phyloP scores from a whole-genome alignment of 2,888 invertebrate species.

The Nemotelus pantherinus region DNA sequence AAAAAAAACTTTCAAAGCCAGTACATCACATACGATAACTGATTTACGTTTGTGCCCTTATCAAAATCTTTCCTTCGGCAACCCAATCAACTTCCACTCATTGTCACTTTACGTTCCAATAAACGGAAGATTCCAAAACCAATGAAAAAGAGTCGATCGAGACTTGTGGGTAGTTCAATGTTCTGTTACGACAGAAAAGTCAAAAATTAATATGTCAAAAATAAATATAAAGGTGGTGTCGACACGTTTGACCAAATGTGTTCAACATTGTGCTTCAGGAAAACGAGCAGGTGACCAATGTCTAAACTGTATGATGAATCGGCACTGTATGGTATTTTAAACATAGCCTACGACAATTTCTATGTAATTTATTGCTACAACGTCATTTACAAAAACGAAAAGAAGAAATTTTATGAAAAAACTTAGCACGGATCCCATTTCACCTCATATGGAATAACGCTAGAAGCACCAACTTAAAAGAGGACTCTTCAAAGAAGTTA shows the following conservation, averaged over 20 bases:
- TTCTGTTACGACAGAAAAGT: slow-evolving; percentile 47
- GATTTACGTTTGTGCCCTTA: not conserved
- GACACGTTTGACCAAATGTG: slow-evolving; percentile 51
- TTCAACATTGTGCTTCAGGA: slow-evolving; percentile 29
- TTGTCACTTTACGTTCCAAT: not conserved
- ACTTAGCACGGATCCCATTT: no score
- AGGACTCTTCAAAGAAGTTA: no score
- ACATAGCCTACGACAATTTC: not conserved
- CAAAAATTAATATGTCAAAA: slow-evolving; percentile 42
- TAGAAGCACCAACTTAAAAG: no score
- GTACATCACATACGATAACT: not conserved
- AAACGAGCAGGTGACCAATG: not conserved
- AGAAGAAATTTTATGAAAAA: no score
- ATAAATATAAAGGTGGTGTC: no score
- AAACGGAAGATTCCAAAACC: not conserved
- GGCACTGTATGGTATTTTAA: not conserved
- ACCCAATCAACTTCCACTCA: not conserved
- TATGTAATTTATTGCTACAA: no score
- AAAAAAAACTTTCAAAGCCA: not conserved
- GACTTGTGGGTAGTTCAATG: not conserved
- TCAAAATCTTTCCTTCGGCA: not conserved
- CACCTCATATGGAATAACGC: no score
- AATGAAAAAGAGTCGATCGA: not conserved
- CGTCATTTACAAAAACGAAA: no score
- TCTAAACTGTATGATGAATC: no score